Percentiles rank a stretch among this genome's conserved stretches.
phyloP scores from a whole-genome alignment of 2,113 vertebrate species.

The Ploceus nigricollis region DNA sequence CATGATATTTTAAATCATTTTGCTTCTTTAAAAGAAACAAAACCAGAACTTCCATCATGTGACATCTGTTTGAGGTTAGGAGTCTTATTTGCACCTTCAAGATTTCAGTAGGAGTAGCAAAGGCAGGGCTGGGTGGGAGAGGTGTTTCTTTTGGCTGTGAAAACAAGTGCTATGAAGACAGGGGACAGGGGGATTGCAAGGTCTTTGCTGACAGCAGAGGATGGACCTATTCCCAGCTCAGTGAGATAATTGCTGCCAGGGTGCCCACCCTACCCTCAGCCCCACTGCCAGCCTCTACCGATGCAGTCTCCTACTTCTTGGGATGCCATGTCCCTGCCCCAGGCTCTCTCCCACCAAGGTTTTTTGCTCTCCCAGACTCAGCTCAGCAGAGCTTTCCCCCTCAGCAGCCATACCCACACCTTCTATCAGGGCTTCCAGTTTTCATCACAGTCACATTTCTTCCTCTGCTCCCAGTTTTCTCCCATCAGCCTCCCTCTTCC shows the following conservation, averaged over 20 bases:
- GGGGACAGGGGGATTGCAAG: background rate
- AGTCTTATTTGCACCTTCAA: background rate
- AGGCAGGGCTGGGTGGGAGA: background rate
- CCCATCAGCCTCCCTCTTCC: background rate
- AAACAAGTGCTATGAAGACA: background rate
- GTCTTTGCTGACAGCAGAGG: background rate
- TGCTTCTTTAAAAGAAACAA: background rate
- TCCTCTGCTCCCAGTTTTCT: background rate
- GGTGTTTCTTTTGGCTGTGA: background rate
- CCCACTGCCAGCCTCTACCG: background rate
- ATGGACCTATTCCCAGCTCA: background rate
- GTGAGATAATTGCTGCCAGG: background rate
- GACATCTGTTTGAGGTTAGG: background rate
- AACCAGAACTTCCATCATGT: background rate
- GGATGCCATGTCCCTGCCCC: background rate
- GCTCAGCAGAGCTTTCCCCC: background rate
- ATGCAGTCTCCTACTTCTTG: background rate
- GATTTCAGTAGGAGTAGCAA: background rate
- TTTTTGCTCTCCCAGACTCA: background rate
- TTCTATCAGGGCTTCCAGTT: background rate
- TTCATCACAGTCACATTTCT: background rate
- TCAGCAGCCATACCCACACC: background rate
- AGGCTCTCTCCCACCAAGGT: background rate
- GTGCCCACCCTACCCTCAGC: background rate
- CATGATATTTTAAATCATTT: background rate